Evolutionary conservation across 2,888 invertebrate genomes (phyloP).

Genomic region (Eupsilia transversa): DNA sequence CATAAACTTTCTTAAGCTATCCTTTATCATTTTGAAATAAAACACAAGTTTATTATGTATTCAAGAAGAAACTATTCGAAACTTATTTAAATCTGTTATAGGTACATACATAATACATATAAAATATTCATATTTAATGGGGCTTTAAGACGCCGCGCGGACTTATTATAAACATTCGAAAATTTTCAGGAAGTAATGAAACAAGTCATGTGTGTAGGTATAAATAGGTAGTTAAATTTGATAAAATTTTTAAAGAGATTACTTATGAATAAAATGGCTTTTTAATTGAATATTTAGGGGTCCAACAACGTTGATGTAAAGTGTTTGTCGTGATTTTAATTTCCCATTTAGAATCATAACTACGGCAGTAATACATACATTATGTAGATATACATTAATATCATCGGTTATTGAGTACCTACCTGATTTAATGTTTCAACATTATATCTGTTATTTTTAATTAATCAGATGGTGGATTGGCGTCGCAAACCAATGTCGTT

Average conservation of each 20-base stretch:
- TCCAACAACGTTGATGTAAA: constrained; percentile 85
- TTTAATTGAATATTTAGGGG: constrained; percentile 89
- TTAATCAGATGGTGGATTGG: constrained; percentile 62
- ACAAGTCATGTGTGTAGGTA: constrained; percentile 83
- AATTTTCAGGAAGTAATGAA: constrained; percentile 80
- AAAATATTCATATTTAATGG: constrained; percentile 58
- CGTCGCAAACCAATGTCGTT: constrained; percentile 40
- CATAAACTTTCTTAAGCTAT: constrained; percentile 27
- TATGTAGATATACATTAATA: constrained; percentile 47
- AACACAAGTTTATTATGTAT: constrained; percentile 6
- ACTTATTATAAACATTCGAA: constrained; percentile 78
- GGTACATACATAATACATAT: constrained; percentile 1
- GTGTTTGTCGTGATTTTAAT: constrained; percentile 77
- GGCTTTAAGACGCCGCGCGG: constrained; percentile 84
- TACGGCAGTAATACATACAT: constrained; percentile 59
- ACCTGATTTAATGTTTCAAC: constrained; percentile 37
- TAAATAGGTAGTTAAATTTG: constrained; percentile 89
- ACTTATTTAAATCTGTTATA: constrained; percentile 1
- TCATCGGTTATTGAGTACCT: constrained; percentile 42
- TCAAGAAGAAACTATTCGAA: not conserved
- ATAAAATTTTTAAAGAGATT: constrained; percentile 88
- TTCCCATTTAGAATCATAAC: constrained; percentile 69
- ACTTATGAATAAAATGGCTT: constrained; percentile 89
- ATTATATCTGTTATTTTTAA: constrained; percentile 55
- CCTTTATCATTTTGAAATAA: constrained; percentile 39